phyloP scores from a whole-genome alignment of 2,113 vertebrate genomes.

The Andinoacara biseriatus region DNA sequence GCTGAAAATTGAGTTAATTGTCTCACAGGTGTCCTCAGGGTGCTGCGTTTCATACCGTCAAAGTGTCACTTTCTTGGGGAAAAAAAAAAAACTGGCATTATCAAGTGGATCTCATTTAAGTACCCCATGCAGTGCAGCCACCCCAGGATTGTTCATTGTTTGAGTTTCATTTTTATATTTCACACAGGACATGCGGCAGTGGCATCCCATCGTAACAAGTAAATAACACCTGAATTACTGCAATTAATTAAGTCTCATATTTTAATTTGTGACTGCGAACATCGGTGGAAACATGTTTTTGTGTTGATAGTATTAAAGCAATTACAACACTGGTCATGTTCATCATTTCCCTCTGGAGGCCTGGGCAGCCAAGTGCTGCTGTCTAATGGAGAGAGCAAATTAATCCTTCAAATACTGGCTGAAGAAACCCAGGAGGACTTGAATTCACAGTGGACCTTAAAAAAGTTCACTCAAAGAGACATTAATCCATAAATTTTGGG shows the following conservation, averaged over 20 bases:
- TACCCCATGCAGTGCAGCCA: background rate
- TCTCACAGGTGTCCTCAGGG: slow-evolving; percentile 52
- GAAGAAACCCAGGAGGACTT: slow-evolving; percentile 16
- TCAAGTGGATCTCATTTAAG: slow-evolving; percentile 6
- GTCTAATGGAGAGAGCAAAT: slow-evolving; percentile 16
- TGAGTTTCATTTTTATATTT: background rate
- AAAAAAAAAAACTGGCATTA: background rate
- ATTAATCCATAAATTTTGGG: background rate
- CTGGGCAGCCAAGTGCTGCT: slow-evolving; percentile 24
- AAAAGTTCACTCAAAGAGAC: slow-evolving; percentile 17
- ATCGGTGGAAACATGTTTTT: background rate
- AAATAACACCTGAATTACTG: background rate
- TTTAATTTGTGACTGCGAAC: slow-evolving; percentile 6
- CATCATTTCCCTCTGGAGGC: slow-evolving; percentile 14
- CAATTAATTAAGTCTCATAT: slow-evolving; percentile 16
- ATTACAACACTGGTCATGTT: slow-evolving; percentile 17
- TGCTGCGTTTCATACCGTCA: slow-evolving; percentile 33
- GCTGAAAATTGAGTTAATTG: slow-evolving; percentile 58
- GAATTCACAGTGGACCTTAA: slow-evolving; percentile 12
- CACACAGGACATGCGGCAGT: background rate
- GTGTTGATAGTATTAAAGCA: slow-evolving; percentile 26
- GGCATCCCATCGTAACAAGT: background rate
- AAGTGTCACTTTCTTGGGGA: slow-evolving; percentile 30
- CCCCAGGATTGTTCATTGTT: background rate
- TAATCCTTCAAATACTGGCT: slow-evolving; percentile 39